Evolutionary conservation across 2,888 invertebrate genomes (phyloP).

Genomic region (Papilio elwesi): DNA sequence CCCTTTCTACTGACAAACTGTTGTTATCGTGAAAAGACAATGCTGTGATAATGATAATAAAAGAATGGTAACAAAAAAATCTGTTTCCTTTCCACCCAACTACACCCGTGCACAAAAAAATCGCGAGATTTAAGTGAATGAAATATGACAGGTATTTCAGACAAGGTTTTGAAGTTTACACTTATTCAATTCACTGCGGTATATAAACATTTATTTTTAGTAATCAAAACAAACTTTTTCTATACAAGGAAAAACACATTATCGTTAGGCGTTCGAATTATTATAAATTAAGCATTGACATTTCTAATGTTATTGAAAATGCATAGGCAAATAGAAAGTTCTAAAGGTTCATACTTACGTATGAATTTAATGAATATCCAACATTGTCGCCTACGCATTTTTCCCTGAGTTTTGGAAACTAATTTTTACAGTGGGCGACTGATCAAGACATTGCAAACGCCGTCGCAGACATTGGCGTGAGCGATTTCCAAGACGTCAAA

Average conservation of each 20-base stretch:
- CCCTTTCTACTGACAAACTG: slow-evolving; percentile 3
- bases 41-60: slow-evolving; percentile 78
- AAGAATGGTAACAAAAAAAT: slow-evolving; percentile 72
- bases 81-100: slow-evolving; percentile 80
- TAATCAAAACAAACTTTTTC: background rate
- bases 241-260: background rate
- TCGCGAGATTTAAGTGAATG: slow-evolving; percentile 7
- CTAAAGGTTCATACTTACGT: slow-evolving; percentile 46
- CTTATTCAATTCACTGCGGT: background rate
- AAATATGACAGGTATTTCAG: background rate
- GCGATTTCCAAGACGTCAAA: slow-evolving; percentile 98
- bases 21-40: slow-evolving; percentile 40
- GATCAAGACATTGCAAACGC: slow-evolving; percentile 97
- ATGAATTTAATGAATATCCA: slow-evolving; percentile 49
- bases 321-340: background rate
- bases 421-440: slow-evolving; percentile 95
- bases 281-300: background rate
- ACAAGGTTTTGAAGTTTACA: background rate
- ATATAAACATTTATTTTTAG: background rate
- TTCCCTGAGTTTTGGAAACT: slow-evolving; percentile 66
- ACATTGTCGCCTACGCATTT: slow-evolving; percentile 49
- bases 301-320: background rate
- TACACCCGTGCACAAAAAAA: slow-evolving; percentile 53
- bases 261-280: slow-evolving; percentile 1
- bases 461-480: slow-evolving; percentile 93